Evolutionary conservation across 2,888 invertebrate genomes (phyloP), one percentile per base, ranked within the genome.

Genomic region (Drosophila anceps): DNA sequence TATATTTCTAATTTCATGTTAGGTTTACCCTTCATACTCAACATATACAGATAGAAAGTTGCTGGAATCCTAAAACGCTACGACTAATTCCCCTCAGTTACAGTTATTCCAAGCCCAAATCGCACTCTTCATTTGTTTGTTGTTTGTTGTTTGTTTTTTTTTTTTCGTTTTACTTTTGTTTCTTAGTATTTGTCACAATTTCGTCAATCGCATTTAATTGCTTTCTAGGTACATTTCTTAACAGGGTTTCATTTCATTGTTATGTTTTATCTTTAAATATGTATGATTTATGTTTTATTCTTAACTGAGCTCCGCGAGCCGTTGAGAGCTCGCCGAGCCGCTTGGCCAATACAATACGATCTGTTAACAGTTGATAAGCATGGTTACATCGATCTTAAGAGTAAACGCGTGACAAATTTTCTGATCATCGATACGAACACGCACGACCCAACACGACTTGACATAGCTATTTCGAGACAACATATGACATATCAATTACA

Each of bases 121-220:
- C 51, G 50, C 60, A 55, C 41, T 65, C 48, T 12, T 35, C 2
- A 24, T 15, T 27, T 51, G 20, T 18, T 20, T 50, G 13, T 33
- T 53, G 5, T 13, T 33, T 10, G n/a, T n/a, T n/a, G n/a, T n/a
- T n/a, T n/a, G n/a, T n/a, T n/a, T n/a, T n/a, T n/a, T n/a, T n/a
- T n/a, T n/a, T n/a, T n/a, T n/a, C n/a, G n/a, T n/a, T 35, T 33
- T 33, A 10, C 20, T 18, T 53, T 24, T 39, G 15, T 33, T 46
- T 66, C 31, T 73, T 76, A 71, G 86, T 90, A 86, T 86, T 86
- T 86, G 86, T 86, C 86, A 86, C 86, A 86, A 88, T 90, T 90
- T 88, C 90, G 58, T 88, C 85, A 81, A 90, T 90, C 90, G 85
- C 85, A 82, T 87, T 84, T 61, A 80, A 85, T 88, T 88, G 85